Evolutionary conservation across 53 echinoderm and acorn worm genomes (phyloP).

Genomic region (Paracentrotus lividus): DNA sequence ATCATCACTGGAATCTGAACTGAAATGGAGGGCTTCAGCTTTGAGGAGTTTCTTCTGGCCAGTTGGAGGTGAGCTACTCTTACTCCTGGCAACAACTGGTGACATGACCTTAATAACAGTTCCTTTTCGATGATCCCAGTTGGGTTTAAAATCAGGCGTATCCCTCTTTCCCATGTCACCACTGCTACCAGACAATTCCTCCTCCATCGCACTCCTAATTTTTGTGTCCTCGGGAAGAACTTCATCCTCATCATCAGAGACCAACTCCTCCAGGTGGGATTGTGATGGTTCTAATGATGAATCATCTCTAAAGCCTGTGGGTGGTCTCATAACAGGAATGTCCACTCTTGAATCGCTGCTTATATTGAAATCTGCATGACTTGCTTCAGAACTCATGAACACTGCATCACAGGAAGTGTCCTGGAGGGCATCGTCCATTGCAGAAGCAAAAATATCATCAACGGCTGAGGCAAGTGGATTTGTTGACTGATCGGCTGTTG

Average conservation of each 20-base stretch:
- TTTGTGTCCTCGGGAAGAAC: neutral
- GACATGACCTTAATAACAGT: conserved; percentile 71
- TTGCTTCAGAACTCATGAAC: conserved; percentile 44
- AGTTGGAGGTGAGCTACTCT: neutral
- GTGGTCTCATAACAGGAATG: conserved; percentile 82
- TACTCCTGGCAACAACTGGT: conserved; percentile 61
- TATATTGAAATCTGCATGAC: conserved; percentile 21
- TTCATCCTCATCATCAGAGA: conserved; percentile 51
- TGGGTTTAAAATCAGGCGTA: conserved; percentile 38
- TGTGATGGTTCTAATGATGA: conserved; percentile 70
- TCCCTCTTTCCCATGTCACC: neutral
- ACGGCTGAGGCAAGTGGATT: conserved; percentile 76
- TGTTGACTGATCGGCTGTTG: conserved; percentile 25
- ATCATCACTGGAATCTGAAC: conserved; percentile 81
- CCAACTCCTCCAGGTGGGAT: conserved; percentile 50
- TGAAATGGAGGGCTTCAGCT: conserved; percentile 80
- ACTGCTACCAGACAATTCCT: conserved; percentile 57
- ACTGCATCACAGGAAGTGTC: conserved; percentile 35
- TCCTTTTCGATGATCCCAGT: conserved; percentile 69
- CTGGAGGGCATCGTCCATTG: conserved; percentile 75
- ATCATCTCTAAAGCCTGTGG: conserved; percentile 87
- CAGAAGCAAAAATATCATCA: conserved; percentile 87
- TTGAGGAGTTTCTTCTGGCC: conserved; percentile 79
- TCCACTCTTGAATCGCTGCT: conserved; percentile 56
- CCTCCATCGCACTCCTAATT: conserved; percentile 32